Conservation (phyloP, 2,113 vertebrate species). For the Carassius auratus region DNA sequence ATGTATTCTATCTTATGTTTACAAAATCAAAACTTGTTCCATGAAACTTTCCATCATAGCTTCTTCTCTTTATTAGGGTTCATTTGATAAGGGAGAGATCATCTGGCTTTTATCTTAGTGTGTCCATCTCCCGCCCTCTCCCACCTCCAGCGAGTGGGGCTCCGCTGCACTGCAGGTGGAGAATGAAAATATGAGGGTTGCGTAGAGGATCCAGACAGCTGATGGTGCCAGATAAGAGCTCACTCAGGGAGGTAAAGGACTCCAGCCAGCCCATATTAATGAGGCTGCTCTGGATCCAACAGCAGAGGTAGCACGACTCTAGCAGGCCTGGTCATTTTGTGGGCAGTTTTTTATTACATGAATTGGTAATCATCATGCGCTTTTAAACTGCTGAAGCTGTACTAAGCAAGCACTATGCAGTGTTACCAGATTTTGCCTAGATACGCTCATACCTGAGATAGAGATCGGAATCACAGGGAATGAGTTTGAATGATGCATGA, state of each 20-base stretch:
- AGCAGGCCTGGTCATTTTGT: neutral
- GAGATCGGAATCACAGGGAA: slow-evolving; percentile 15
- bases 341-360: neutral
- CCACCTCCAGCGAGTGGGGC: slow-evolving; percentile 62
- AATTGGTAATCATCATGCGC: neutral
- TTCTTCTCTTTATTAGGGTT: slow-evolving; percentile 25
- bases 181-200: slow-evolving; percentile 74
- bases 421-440: slow-evolving; percentile 26
- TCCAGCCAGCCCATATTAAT: slow-evolving; percentile 56
- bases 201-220: slow-evolving; percentile 71
- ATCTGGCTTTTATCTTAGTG: slow-evolving; percentile 64
- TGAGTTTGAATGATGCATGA: slow-evolving; percentile 25
- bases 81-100: slow-evolving; percentile 17
- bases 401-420: neutral
- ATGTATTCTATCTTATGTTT: neutral
- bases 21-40: neutral
- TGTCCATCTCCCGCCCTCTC: slow-evolving; percentile 65
- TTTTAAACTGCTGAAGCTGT: slow-evolving; percentile 5
- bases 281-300: slow-evolving; percentile 37
- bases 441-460: slow-evolving; percentile 26
- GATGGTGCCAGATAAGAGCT: slow-evolving; percentile 80
- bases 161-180: slow-evolving; percentile 76
- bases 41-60: neutral
- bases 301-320: neutral
- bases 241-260: slow-evolving; percentile 67